Evolutionary conservation across 2,888 invertebrate genomes (phyloP), one percentile per base, ranked within the genome.

Genomic region (Rhamnusium bicolor): DNA sequence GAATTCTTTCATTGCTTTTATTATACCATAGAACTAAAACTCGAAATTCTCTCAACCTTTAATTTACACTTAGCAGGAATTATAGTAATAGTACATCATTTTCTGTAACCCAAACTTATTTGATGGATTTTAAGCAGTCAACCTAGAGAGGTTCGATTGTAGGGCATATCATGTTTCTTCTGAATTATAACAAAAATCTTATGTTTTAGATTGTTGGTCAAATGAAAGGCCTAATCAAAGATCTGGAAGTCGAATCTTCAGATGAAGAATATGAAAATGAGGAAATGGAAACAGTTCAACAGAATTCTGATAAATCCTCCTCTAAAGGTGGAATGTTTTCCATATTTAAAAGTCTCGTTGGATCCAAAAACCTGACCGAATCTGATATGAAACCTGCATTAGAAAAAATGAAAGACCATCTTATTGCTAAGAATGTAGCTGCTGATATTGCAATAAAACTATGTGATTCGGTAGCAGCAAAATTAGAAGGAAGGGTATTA

Each of bases 351-450:
- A 93, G 95, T 18, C 90, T 97, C 72, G 96, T 97, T n/a, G 96
- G 96, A 0, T 93, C 94, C 1, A 98, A 98, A 88, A 95, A 94
- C 51, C 89, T 99, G 71, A 93, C 94, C 0, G 90, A 91, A 1
- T 93, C 93, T 49, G 94, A 95, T 78, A 93, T 99, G 92, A 90
- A 92, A 63, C 95, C 98, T 0, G 95, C 93, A 19, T 89, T 99
- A 82, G 98, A 98, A 62, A 97, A 98, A 88, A 91, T 99, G 89
- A 94, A 94, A 74, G 98, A 99, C 87, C 98, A 98, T 87, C 91
- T 99, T 69, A 98, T 99, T 81, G 91, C 93, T 0, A 99, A 99
- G 89, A 99, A 99, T 88, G 99, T 99, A 0, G 99, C 99, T 10
- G 89, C 97, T 0, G 99, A 99, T 83, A 98, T 99, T 83, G 94